Percentiles rank a stretch among this genome's conserved stretches.
Evolutionary conservation across 2,888 invertebrate genomes (phyloP).

Genomic region (Caenorhabditis sp.): DNA sequence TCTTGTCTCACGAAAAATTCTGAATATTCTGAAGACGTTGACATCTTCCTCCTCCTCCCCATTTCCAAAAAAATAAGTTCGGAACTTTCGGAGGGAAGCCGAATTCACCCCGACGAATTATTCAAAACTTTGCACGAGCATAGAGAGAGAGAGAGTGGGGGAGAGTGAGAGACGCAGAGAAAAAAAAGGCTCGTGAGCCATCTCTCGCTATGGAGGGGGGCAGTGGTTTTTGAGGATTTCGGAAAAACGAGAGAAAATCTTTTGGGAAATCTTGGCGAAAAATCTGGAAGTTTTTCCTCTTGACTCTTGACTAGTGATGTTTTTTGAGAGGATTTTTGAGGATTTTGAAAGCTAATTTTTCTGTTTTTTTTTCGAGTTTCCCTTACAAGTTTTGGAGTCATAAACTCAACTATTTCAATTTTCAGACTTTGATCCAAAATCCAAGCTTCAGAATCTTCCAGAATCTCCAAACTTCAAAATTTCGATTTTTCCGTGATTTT

Average conservation of each 20-base stretch:
- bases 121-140: constrained; percentile 8
- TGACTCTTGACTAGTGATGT: neutral
- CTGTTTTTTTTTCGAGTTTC: neutral
- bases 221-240: constrained; percentile 8
- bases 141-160: neutral
- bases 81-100: neutral
- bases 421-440: neutral
- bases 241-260: constrained; percentile 2
- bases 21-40: constrained; percentile 14
- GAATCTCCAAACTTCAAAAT: too few species aligned
- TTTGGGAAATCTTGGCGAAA: constrained; percentile 1
- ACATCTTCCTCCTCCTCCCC: neutral
- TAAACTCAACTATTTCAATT: too few species aligned
- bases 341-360: neutral
- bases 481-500: neutral
- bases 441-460: neutral
- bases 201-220: too few species aligned
- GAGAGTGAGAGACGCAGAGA: constrained; percentile 19
- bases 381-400: too few species aligned
- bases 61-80: constrained; percentile 26
- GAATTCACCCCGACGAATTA: constrained; percentile 6
- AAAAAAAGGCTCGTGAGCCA: neutral
- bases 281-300: constrained; percentile 2
- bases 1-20: neutral
- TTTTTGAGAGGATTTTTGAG: neutral